phyloP scores from a whole-genome alignment of 2,888 invertebrate species.

The Prionchulus punctatus region DNA sequence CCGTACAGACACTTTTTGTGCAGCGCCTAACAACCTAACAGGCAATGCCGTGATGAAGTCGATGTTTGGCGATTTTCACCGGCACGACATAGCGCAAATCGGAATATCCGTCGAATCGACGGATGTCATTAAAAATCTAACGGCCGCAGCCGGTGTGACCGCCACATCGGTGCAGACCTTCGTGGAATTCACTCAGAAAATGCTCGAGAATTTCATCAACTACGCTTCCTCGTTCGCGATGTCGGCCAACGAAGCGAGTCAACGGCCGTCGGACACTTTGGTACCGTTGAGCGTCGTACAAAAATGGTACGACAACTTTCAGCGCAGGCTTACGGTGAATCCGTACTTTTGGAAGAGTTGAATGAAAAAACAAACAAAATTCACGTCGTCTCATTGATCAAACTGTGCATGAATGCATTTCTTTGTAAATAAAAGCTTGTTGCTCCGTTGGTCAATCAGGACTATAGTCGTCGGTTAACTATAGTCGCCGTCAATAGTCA shows the following conservation, averaged over 20 bases:
- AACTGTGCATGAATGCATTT: too few relatives aligned
- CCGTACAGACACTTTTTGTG: too few relatives aligned
- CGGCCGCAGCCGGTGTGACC: slow-evolving; percentile 32
- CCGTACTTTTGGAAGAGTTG: slow-evolving; percentile 71
- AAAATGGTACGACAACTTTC: slow-evolving; percentile 84
- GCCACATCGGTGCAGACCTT: slow-evolving; percentile 33
- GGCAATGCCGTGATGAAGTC: not conserved
- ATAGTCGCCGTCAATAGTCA: too few relatives aligned
- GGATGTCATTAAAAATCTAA: slow-evolving; percentile 40
- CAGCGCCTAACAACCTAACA: not conserved
- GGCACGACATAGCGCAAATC: slow-evolving; percentile 83
- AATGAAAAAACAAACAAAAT: too few relatives aligned
- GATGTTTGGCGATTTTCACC: too few relatives aligned
- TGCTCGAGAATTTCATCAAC: slow-evolving; percentile 80
- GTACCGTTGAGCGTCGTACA: slow-evolving; percentile 73
- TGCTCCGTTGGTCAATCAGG: too few relatives aligned
- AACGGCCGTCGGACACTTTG: slow-evolving; percentile 60
- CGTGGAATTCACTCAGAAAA: slow-evolving; percentile 54
- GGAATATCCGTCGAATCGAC: slow-evolving; percentile 73
- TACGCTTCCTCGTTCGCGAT: slow-evolving; percentile 70
- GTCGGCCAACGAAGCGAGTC: slow-evolving; percentile 50
- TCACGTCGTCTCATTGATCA: too few relatives aligned
- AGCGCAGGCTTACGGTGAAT: slow-evolving; percentile 66
- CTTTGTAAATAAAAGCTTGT: too few relatives aligned
- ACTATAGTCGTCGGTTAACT: too few relatives aligned